These are phyloP conservation scores for Sthenelais limicola DNA, from an alignment of 2,888 invertebrate genomes.

Conservation along the genomic window DNA sequence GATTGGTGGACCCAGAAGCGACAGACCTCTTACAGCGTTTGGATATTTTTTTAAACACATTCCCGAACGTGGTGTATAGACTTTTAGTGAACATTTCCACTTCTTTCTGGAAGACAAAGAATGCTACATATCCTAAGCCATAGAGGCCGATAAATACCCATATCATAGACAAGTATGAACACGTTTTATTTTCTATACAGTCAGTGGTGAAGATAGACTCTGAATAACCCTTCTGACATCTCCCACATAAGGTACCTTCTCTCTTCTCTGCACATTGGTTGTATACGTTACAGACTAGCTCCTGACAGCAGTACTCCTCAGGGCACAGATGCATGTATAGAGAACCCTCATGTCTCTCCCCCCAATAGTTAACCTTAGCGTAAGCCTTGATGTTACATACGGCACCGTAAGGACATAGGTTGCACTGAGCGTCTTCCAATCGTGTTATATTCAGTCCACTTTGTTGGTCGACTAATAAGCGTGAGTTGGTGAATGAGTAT, in stretches of 20 bases:
- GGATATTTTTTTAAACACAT: background rate
- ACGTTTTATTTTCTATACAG: slow-evolving; percentile 42
- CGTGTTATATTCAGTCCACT: background rate
- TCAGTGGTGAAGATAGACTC: slow-evolving; percentile 46
- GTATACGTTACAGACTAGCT: slow-evolving; percentile 1
- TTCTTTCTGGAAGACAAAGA: slow-evolving; percentile 49
- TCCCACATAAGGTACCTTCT: slow-evolving; percentile 47
- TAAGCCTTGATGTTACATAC: background rate
- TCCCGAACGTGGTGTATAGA: slow-evolving; percentile 4
- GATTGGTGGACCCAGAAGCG: background rate
- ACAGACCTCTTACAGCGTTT: background rate
- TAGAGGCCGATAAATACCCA: slow-evolving; percentile 40
- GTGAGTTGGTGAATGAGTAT: slow-evolving; percentile 11
- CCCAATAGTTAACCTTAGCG: slow-evolving; percentile 41
- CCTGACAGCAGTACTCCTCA: slow-evolving; percentile 47
- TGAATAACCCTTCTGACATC: slow-evolving; percentile 44
- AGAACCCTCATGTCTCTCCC: slow-evolving; percentile 6
- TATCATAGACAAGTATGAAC: slow-evolving; percentile 25
- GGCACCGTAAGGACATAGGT: slow-evolving; percentile 23
- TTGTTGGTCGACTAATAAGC: slow-evolving; percentile 14
- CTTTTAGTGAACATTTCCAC: slow-evolving; percentile 12
- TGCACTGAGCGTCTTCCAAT: background rate
- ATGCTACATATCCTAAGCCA: slow-evolving; percentile 46
- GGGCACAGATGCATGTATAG: slow-evolving; percentile 47
- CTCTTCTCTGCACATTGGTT: slow-evolving; percentile 41